Evolutionary conservation across 2,888 invertebrate species (phyloP).

Genomic region (Ptilodon capucinus): DNA sequence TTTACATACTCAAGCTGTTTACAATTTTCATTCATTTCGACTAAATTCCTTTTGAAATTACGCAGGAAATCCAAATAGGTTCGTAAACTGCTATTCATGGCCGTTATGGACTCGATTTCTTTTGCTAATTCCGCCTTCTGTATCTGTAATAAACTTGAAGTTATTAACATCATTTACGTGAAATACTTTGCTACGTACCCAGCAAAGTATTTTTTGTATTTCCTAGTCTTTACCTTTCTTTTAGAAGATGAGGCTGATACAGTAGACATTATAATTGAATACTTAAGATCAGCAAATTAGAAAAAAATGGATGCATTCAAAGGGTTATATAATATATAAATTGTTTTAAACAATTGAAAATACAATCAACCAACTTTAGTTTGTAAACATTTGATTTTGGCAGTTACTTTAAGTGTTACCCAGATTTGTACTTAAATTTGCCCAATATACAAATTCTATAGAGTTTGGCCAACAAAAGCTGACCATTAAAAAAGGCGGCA

Average conservation of each 20-base stretch:
- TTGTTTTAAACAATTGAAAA: too few relatives aligned
- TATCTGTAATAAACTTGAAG: not conserved
- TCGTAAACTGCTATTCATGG: slow-evolving; percentile 54
- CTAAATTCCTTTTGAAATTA: slow-evolving; percentile 51
- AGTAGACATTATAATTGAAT: slow-evolving; percentile 18
- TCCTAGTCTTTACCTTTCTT: slow-evolving; percentile 9
- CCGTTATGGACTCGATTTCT: slow-evolving; percentile 45
- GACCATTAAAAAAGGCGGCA: too few relatives aligned
- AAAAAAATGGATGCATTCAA: too few relatives aligned
- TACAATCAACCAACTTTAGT: too few relatives aligned
- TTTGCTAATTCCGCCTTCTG: not conserved
- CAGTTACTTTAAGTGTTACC: too few relatives aligned
- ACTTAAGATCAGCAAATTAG: too few relatives aligned
- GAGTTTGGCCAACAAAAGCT: too few relatives aligned
- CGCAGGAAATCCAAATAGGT: slow-evolving; percentile 55
- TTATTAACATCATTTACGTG: not conserved
- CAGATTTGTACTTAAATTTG: too few relatives aligned
- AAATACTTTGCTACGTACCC: not conserved
- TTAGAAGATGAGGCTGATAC: slow-evolving; percentile 45
- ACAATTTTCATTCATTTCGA: slow-evolving; percentile 50
- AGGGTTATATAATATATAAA: too few relatives aligned
- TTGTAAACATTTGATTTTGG: too few relatives aligned
- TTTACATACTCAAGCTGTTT: slow-evolving; percentile 59
- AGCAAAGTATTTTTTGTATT: too few relatives aligned
- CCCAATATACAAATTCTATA: too few relatives aligned